Base-by-base conservation (phyloP, 2,797 vertebrate genomes). In the Hippoglossus hippoglossus region DNA sequence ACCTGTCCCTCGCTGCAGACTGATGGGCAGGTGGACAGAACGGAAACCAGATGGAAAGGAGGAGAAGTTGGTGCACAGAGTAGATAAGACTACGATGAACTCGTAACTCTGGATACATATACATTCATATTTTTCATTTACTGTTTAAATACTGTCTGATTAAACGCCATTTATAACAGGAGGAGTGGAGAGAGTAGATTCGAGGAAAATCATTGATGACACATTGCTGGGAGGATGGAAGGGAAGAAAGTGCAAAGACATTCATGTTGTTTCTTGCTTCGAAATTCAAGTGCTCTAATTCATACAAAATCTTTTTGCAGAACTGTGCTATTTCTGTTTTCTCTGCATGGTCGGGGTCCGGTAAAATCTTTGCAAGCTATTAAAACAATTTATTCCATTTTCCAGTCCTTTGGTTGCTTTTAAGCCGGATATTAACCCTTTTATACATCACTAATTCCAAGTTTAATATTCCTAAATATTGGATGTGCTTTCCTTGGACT, bases 21-120 rank as follows among this genome's bases (percentile, higher is more conserved):
- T 85, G 88, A 90, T 85, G 84, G 89, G 87, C 90, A 93, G 87
- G 89, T 90, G 90, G 84, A 68, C 85, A 82, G 77, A 93, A 91
- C 82, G 56, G 75, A 71, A 86, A 85, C 78, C 91, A 89, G 89
- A 89, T 91, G 88, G 81, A 82, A 49, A 52, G 63, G n/a, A 21
- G 55, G 59, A 50, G 60, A 47, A 70, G 44, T 6, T 3, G 69
- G 83, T 81, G 69, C 63, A 71, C 8, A 41, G 24, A 56, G 65
- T 10, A 60, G 68, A 87, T 83, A 77, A 66, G 56, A 49, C 44
- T 63, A 1, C 55, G 65, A 39, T 26, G n/a, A 34, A 36, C 26
- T 53, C 53, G 12, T 11, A 39, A 31, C 28, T 16, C 24, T 60
- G 61, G 34, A 72, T 68, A 55, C 25, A 31, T 74, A 67, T 22